Base-by-base conservation (phyloP, 1,140 invertebrate genomes). In the Diuraphis noxia region DNA sequence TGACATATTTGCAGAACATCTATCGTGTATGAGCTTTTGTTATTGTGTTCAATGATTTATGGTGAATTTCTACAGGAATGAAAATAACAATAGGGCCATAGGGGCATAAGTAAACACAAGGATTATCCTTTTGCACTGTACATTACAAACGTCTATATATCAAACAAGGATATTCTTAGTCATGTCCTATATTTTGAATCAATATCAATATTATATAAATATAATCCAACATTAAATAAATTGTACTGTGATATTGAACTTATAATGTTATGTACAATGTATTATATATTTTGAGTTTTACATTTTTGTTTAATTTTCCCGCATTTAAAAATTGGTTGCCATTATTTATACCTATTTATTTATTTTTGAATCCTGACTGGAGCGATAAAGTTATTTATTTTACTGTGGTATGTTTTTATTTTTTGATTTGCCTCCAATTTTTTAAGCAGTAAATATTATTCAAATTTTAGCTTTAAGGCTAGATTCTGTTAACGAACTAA, bases 1-100 rank as follows among this genome's bases (percentile, higher is more conserved):
- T 79, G 40, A 90, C 63, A 79, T 90, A 90, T 90, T 79, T 90
- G 30, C n/a, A 43, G 36, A 90, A 46, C 34, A 79, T 77, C 63
- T 79, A 46, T 72, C 21, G 40, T 34, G 21, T 79, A 46, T 43
- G 41, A 77, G 88, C 63, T 79, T 79, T 77, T 90, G 88, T 88
- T 72, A 36, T 79, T 90, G 41, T 90, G 23, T 88, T 72, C 56
- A 41, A 72, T 79, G 88, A 90, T 90, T 90, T 90, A 90, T 90
- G n/a, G 40, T n/a, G 25, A 79, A 43, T 90, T 34, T 77, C 88
- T 40, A 30, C 52, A 41, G 49, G 2, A 63, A 63, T 88, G 52
- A 38, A 63, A 40, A 88, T 63, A 63, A 88, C 86, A 88, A 88
- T 88, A n/a, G 52, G 36, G 23, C 41, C 56, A 38, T 41, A 72